Conservation (phyloP, 2,888 invertebrate species). For the Drosophila subquinaria region DNA sequence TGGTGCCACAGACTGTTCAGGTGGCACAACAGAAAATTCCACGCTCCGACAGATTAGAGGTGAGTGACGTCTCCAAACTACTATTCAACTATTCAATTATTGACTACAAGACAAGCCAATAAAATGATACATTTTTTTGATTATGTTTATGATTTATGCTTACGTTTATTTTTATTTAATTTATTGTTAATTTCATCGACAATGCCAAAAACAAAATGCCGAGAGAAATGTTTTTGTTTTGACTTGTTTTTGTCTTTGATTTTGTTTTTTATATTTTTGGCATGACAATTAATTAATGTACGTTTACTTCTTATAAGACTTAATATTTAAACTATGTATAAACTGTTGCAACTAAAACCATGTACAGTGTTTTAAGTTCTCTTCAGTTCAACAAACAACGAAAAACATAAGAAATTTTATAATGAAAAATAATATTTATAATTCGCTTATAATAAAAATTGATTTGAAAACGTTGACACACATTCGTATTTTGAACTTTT, state of each 20-base stretch:
- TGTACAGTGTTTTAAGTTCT: conserved; percentile 72
- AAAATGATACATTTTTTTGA: conserved; percentile 43
- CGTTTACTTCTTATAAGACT: conserved; percentile 55
- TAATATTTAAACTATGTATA: conserved; percentile 71
- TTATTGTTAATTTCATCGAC: conserved; percentile 37
- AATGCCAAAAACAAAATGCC: conserved; percentile 41
- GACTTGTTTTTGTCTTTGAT: conserved; percentile 32
- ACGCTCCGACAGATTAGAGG: conserved; percentile 98
- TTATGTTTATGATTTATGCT: conserved; percentile 61
- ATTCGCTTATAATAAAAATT: conserved; percentile 73
- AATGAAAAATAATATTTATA: conserved; percentile 48
- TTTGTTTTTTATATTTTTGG: conserved; percentile 35
- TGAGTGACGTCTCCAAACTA: conserved; percentile 86
- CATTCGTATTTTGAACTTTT: conserved; percentile 74
- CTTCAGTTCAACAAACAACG: conserved; percentile 55
- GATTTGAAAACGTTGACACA: conserved; percentile 75
- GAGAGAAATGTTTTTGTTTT: conserved; percentile 42
- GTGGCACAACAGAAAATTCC: conserved; percentile 97
- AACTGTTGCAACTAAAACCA: conserved; percentile 66
- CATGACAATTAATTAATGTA: conserved; percentile 57
- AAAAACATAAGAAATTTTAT: conserved; percentile 41
- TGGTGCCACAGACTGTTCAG: conserved; percentile 93
- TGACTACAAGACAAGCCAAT: conserved; percentile 52
- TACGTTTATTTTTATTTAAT: conserved; percentile 50
- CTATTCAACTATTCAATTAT: conserved; percentile 39